phyloP scores from a whole-genome alignment of 2,888 invertebrate genomes.

The Leptothorax acervorum region DNA sequence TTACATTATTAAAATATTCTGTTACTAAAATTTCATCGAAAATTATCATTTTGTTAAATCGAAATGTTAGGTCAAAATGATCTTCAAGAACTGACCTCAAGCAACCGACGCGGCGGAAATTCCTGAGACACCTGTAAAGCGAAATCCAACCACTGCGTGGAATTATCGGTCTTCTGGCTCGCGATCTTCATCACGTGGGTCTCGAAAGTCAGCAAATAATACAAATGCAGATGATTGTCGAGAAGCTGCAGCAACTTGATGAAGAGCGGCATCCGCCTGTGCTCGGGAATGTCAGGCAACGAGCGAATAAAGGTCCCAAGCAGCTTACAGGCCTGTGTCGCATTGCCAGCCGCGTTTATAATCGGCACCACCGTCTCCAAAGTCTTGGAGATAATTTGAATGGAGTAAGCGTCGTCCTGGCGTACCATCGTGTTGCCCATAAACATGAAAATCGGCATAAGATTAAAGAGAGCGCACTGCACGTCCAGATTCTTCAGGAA shows the following conservation, averaged over 20 bases:
- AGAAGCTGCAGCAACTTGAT: constrained; percentile 92
- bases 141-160: constrained; percentile 87
- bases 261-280: constrained; percentile 94
- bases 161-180: constrained; percentile 69
- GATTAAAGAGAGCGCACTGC: constrained; percentile 90
- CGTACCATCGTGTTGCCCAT: constrained; percentile 97
- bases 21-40: neutral
- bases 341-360: constrained; percentile 86
- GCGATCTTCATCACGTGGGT: constrained; percentile 87
- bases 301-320: constrained; percentile 96
- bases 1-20: neutral
- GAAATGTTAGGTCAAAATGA: neutral
- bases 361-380: constrained; percentile 96
- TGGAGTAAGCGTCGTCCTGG: constrained; percentile 97
- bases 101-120: constrained; percentile 88
- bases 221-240: constrained; percentile 90
- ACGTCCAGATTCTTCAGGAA: constrained; percentile 81
- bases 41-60: neutral
- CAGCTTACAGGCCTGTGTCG: constrained; percentile 88
- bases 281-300: constrained; percentile 96
- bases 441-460: constrained; percentile 99
- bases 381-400: constrained; percentile 96
- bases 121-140: constrained; percentile 89
- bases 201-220: constrained; percentile 91
- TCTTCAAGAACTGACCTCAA: constrained; percentile 84